Evolutionary conservation across 2,113 vertebrate genomes (phyloP).

Genomic region (Centropus unirufus): DNA sequence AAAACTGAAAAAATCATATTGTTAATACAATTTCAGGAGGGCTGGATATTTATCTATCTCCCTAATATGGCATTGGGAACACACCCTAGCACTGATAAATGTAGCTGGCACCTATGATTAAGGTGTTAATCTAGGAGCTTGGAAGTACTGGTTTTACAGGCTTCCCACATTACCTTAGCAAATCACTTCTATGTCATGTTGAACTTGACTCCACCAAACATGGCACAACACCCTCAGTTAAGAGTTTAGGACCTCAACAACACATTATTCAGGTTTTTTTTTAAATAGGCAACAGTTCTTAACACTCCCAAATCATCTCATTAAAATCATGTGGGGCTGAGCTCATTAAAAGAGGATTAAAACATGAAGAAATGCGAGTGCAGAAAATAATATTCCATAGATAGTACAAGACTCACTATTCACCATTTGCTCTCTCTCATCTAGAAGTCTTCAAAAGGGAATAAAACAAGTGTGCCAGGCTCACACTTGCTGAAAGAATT

Average conservation of each 20-base stretch:
- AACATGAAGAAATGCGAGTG: not conserved
- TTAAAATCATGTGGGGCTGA: not conserved
- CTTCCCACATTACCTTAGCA: not conserved
- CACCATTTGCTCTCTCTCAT: not conserved
- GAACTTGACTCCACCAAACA: not conserved
- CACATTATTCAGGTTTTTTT: not conserved
- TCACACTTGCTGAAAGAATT: not conserved
- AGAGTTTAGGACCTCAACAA: not conserved
- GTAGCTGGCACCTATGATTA: not conserved
- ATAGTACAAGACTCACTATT: not conserved
- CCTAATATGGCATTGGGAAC: not conserved
- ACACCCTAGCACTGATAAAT: not conserved
- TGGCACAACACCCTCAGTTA: not conserved
- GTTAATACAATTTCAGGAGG: not conserved
- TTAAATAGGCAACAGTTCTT: not conserved
- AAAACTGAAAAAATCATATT: not conserved
- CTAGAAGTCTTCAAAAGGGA: not conserved
- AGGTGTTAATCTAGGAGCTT: not conserved
- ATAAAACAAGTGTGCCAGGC: not conserved
- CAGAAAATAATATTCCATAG: not conserved
- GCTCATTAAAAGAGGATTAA: not conserved
- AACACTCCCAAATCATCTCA: not conserved
- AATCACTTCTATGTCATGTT: not conserved
- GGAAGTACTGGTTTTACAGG: constrained; percentile 41
- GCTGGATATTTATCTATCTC: not conserved